Conservation (phyloP, 2,888 invertebrate genomes). For the Caenorhabditis sp. region DNA sequence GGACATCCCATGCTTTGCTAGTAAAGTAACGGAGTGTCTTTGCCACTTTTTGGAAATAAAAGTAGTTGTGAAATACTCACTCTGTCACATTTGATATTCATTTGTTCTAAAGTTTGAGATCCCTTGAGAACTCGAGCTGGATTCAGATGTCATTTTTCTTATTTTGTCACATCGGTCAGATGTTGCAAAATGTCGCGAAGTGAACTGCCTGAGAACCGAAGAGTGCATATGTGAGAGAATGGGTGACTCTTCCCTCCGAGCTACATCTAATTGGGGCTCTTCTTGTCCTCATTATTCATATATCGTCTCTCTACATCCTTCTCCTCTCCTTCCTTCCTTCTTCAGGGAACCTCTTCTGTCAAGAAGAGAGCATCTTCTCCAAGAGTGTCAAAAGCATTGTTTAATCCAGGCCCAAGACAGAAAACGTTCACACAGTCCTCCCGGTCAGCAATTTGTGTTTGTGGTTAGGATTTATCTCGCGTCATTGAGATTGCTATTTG, state of each 20-base stretch:
- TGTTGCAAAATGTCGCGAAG: constrained; percentile 45
- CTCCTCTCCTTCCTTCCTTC: too few species aligned
- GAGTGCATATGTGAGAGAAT: constrained; percentile 51
- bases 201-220: constrained; percentile 29
- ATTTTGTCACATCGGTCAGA: constrained; percentile 50
- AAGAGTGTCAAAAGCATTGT: constrained; percentile 39
- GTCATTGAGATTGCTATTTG: constrained; percentile 38
- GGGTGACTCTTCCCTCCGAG: constrained; percentile 12
- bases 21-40: background rate
- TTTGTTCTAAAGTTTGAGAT: constrained; percentile 24
- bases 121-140: constrained; percentile 18
- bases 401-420: background rate
- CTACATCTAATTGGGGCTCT: constrained; percentile 60
- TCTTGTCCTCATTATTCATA: constrained; percentile 60
- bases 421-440: constrained; percentile 29
- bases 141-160: constrained; percentile 27
- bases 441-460: constrained; percentile 22
- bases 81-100: constrained; percentile 46
- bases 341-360: constrained; percentile 22
- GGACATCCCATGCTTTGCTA: background rate
- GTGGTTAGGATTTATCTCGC: constrained; percentile 26
- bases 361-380: constrained; percentile 17
- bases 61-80: background rate
- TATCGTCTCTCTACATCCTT: constrained; percentile 16
- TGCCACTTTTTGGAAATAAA: background rate